Conservation (phyloP, 2,113 vertebrate genomes). For the Cyanoderma ruficeps region DNA sequence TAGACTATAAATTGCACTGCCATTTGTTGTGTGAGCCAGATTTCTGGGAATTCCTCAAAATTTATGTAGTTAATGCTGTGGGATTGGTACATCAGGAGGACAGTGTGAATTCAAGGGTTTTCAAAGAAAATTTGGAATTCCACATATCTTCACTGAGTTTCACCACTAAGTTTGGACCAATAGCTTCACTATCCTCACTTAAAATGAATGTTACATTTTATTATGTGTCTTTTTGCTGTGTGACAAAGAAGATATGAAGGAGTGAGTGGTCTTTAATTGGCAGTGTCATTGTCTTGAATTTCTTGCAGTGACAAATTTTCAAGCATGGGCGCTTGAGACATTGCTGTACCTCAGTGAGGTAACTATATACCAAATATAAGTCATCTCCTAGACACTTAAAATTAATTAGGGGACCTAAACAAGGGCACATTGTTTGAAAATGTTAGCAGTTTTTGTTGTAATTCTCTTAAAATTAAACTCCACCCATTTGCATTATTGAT, state of each 20-base stretch:
- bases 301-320: background rate
- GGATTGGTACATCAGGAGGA: background rate
- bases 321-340: background rate
- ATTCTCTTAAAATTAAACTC: conserved; percentile 3
- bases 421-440: background rate
- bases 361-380: background rate
- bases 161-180: background rate
- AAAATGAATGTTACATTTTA: background rate
- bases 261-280: background rate
- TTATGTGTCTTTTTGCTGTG: background rate
- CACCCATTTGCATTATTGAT: background rate
- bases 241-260: background rate
- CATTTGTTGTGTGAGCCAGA: background rate
- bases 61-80: background rate
- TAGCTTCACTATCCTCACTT: background rate
- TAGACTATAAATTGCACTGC: background rate
- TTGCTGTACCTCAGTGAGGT: background rate
- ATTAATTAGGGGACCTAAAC: background rate
- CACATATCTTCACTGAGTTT: background rate
- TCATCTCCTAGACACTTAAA: background rate
- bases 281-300: background rate
- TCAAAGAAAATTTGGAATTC: background rate
- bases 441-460: background rate
- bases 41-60: background rate
- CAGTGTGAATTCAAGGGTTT: background rate